Percentiles rank a stretch among this genome's conserved stretches.
Evolutionary conservation across 2,797 vertebrate genomes (phyloP).

Genomic region (Peromyscus aztecus): DNA sequence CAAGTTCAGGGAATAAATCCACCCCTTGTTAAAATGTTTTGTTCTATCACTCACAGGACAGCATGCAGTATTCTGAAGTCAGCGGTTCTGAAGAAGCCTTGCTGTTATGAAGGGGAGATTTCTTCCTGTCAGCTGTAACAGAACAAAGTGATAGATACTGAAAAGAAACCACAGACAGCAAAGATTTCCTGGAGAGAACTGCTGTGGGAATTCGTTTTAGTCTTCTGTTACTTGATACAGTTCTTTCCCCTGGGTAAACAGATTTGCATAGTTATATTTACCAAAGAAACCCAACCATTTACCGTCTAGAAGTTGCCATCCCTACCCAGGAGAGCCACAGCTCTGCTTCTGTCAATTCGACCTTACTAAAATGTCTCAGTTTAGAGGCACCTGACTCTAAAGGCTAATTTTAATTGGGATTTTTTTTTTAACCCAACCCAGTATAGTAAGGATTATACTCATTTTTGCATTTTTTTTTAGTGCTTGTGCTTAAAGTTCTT

Average conservation of each 20-base stretch:
- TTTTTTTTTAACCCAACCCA: slow-evolving; percentile 32
- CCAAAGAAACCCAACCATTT: slow-evolving; percentile 42
- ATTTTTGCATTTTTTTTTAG: slow-evolving; percentile 51
- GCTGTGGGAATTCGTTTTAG: slow-evolving; percentile 55
- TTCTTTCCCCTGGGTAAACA: slow-evolving; percentile 28
- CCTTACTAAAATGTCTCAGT: slow-evolving; percentile 18
- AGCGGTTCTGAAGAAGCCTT: slow-evolving; percentile 53
- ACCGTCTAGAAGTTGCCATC: background rate
- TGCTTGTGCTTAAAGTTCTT: slow-evolving; percentile 41
- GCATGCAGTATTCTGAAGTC: slow-evolving; percentile 64
- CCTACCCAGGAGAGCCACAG: background rate
- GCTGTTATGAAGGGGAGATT: slow-evolving; percentile 28
- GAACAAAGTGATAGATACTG: slow-evolving; percentile 33
- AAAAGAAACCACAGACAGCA: slow-evolving; percentile 61
- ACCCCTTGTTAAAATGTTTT: slow-evolving; percentile 57
- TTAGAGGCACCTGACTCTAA: background rate
- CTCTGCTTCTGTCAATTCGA: background rate
- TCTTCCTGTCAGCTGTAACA: slow-evolving; percentile 41
- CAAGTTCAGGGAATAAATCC: slow-evolving; percentile 59
- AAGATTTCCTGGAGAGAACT: slow-evolving; percentile 29
- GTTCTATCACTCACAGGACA: slow-evolving; percentile 56
- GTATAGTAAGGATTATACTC: background rate
- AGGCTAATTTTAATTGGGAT: slow-evolving; percentile 46
- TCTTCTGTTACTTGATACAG: slow-evolving; percentile 44
- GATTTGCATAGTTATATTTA: slow-evolving; percentile 43